Evolutionary conservation across 2,113 vertebrate species (phyloP).

Genomic region (Motacilla alba): DNA sequence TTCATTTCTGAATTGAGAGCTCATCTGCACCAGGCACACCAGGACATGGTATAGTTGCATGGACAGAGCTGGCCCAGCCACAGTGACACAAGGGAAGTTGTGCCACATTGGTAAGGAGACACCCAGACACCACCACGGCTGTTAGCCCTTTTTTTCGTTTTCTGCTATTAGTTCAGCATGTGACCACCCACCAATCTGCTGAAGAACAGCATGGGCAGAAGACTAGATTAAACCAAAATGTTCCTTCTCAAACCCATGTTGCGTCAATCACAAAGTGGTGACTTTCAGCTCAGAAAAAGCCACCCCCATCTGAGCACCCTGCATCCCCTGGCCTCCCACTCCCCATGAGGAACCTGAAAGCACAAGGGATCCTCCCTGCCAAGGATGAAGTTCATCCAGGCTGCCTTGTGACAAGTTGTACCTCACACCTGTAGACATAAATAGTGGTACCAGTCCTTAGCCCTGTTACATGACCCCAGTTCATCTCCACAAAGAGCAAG

Average conservation of each 20-base stretch:
- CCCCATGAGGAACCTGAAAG: neutral
- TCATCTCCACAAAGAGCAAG: neutral
- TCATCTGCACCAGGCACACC: neutral
- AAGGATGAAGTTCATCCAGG: neutral
- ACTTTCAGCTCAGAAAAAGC: neutral
- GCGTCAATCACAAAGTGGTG: neutral
- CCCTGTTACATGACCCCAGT: fast-evolving
- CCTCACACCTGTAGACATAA: neutral
- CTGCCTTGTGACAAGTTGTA: neutral
- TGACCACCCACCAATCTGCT: neutral
- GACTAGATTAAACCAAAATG: neutral
- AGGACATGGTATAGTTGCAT: fast-evolving
- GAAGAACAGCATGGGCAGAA: neutral
- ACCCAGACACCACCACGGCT: neutral
- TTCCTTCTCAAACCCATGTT: neutral
- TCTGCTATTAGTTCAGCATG: neutral
- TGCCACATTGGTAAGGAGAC: neutral
- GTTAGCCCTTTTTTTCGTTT: neutral
- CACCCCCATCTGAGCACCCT: neutral
- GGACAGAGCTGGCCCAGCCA: neutral
- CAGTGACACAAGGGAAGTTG: neutral
- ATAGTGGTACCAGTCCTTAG: neutral
- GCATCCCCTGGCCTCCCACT: fast-evolving
- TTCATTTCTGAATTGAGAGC: neutral
- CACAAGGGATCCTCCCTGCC: neutral